Percentiles rank a stretch among this genome's conserved stretches.
Conservation (phyloP, 2,113 vertebrate genomes). For the Petroica traversi region DNA sequence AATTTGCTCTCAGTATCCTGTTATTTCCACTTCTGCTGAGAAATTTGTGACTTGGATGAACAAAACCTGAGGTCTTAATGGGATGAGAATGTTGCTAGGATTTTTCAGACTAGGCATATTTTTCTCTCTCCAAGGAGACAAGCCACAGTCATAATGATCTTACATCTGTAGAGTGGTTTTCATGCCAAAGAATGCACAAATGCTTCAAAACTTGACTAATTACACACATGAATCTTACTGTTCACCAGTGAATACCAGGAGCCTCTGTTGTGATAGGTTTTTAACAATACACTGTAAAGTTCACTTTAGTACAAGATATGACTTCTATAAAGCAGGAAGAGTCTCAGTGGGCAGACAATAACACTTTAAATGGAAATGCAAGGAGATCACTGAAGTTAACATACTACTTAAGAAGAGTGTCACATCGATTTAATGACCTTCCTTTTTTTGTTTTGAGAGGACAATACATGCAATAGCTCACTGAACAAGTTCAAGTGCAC, state of each 20-base stretch:
- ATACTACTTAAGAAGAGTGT: not conserved
- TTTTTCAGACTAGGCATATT: not conserved
- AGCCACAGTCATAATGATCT: not conserved
- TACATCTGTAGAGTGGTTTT: not conserved
- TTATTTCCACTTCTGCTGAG: conserved; percentile 48
- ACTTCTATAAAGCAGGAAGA: not conserved
- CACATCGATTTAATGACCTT: not conserved
- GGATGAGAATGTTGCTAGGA: not conserved
- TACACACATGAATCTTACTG: not conserved
- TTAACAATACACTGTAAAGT: not conserved
- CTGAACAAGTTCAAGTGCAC: not conserved
- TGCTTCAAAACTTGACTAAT: conserved; percentile 8
- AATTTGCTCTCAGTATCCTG: conserved; percentile 32
- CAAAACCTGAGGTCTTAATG: conserved; percentile 22
- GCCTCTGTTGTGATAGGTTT: not conserved
- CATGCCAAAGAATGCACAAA: not conserved
- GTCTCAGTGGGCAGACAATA: conserved; percentile 19
- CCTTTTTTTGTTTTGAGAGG: conserved; percentile 12
- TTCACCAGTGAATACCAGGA: not conserved
- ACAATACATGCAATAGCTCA: not conserved
- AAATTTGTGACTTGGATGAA: conserved; percentile 60
- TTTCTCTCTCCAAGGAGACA: not conserved
- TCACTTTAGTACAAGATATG: not conserved
- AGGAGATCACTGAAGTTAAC: not conserved
- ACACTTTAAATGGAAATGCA: conserved; percentile 16